Base-by-base conservation (phyloP, 2,888 invertebrate species). In the Incurvaria masculella region DNA sequence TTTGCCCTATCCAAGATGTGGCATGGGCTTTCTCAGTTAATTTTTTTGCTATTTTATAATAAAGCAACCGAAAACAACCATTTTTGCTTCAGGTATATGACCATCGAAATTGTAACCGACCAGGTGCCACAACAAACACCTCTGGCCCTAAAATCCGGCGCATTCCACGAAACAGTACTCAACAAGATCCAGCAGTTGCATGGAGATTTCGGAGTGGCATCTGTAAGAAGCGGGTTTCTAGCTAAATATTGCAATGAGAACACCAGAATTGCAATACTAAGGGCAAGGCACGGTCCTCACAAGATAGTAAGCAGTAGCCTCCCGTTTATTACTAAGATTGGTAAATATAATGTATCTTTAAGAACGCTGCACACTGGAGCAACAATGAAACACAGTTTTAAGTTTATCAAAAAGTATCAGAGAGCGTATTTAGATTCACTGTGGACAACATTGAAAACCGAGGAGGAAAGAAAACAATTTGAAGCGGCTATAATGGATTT, bases 231-330 rank as follows among this genome's bases (percentile, higher is more conserved):
- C 48, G 91, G 90, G 20, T 87, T 91, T 58, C 71, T 81, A 61
- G 86, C 87, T 20, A 91, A 89, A 73, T 91, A 92, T 69, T 89
- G 88, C 61, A 91, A 91, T 68, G 81, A 84, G 55, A 80, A 82
- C 50, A 91, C 91, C 0, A 82, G 83, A 69, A 85, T 91, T 56
- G 89, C 88, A 1, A 79, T 92, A 26, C 75, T 92, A 45, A 80
- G 88, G 59, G 79, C 81, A 17, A 73, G 90, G 45, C 91, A 90
- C 63, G 89, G 88, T 0, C 88, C 91, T 2, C 89, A 92, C 60
- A 81, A 75, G 59, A 83, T 88, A 64, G 76, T 91, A 1, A 74
- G 86, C 0, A 87, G 86, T 60, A 72, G 81, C 51, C 59, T 92
- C 53, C 89, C 91, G 14, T 79, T 85, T 56, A 79, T 91, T 45